Percentiles rank a stretch among this genome's conserved stretches.
These are phyloP conservation scores for Erpobdella octoculata DNA, from an alignment of 2,888 invertebrate species.

Conservation along the genomic window DNA sequence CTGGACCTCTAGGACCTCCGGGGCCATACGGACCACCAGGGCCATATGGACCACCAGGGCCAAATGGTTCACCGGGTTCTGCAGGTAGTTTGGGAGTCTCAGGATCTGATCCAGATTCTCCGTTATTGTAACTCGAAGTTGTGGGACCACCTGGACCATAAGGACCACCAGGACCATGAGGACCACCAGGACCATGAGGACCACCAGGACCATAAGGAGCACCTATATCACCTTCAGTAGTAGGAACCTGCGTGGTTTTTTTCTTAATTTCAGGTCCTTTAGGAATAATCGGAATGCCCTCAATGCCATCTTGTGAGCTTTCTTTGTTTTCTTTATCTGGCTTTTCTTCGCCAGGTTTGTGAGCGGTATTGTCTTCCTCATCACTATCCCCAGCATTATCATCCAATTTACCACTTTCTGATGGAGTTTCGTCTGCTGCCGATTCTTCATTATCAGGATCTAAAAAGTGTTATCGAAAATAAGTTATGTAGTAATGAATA, in stretches of 20 bases:
- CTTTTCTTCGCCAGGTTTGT: not conserved
- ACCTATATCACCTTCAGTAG: not conserved
- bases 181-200: constrained; percentile 7
- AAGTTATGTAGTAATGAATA: too few species aligned
- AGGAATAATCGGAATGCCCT: not conserved
- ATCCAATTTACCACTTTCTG: not conserved
- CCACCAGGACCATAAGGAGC: not conserved
- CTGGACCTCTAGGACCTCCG: not conserved
- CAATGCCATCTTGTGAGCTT: not conserved
- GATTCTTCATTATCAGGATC: not conserved
- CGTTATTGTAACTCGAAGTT: too few species aligned
- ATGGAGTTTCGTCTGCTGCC: not conserved
- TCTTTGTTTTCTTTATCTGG: not conserved
- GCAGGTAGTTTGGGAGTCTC: not conserved
- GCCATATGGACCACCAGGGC: constrained; percentile 8
- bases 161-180: constrained; percentile 8
- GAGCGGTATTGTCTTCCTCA: not conserved
- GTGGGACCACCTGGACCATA: not conserved
- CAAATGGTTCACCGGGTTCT: not conserved
- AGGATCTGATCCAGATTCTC: too few species aligned
- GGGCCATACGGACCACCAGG: not conserved
- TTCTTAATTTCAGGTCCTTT: not conserved
- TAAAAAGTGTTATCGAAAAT: too few species aligned
- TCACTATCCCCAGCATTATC: constrained; percentile 5
- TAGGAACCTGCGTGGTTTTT: not conserved